Base-by-base conservation (phyloP, 2,888 invertebrate species). In the Protodeltote pygarga region DNA sequence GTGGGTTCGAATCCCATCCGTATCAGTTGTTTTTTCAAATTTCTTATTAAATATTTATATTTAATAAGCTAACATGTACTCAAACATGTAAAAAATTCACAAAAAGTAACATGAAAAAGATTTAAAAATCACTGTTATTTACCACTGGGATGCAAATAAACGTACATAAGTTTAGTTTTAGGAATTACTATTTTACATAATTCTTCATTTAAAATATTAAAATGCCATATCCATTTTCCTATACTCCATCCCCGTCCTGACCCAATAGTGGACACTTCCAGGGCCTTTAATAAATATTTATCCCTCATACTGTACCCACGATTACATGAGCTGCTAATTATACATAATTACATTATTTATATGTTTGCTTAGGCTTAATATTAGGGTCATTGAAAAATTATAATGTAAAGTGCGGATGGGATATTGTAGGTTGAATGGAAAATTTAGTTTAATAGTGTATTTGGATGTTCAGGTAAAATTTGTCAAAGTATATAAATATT, bases 231-330 rank as follows among this genome's bases (percentile, higher is more conserved):
- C 78, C 72, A 68, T 5, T 0, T 49, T 48, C 54, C 52, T 25
- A 17, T 76, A 72, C 51, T 0, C 44, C 45, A 59, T 79, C 72
- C 16, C 5, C 2, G 67, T 44, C 9, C 29, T 78, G 79, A 83
- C 86, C 88, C 82, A 78, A 87, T 89, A 89, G 85, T 85, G 88
- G 87, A 87, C 88, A 88, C 75, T 87, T 86, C 81, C 75, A 60
- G 78, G 79, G 66, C 74, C 83, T 79, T 86, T 88, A 89, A 89
- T 89, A 90, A 89, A 90, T 90, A 90, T 90, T 90, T 89, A 89
- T 89, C 81, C 84, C 79, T 79, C 85, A 85, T 86, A 89, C 87
- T 87, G 89, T 88, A 44, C 67, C 73, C 54, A 67, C 71, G 60
- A 76, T 70, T 61, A 70, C 70, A 63, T 50, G 42, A 59, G 57